Percentiles rank a stretch among this genome's conserved stretches.
These are phyloP conservation scores for human (Homo sapiens) DNA, from an alignment of 2,113 vertebrate genomes.

Conservation along the genomic window DNA sequence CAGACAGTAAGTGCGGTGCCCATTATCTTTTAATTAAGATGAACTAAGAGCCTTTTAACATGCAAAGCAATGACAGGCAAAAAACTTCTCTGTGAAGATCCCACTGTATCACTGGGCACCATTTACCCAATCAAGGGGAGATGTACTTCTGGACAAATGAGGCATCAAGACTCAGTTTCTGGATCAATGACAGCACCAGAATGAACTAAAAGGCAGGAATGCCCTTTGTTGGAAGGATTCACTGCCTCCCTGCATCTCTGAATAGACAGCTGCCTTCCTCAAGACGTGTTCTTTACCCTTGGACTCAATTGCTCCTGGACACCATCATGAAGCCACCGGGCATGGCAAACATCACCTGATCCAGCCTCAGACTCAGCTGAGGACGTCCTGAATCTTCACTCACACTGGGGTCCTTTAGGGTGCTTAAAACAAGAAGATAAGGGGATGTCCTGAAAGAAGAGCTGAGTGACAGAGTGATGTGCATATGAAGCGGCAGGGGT, in stretches of 20 bases:
- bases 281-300: not conserved
- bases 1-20: not conserved
- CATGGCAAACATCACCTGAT: rapidly evolving
- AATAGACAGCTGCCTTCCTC: not conserved
- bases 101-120: not conserved
- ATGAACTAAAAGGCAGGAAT: not conserved
- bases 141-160: slow-evolving; percentile 38
- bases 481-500: too few relatives aligned
- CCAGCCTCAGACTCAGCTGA: not conserved
- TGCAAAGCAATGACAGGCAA: not conserved
- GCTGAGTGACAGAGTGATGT: too few relatives aligned
- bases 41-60: slow-evolving; percentile 1
- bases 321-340: rapidly evolving
- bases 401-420: too few relatives aligned
- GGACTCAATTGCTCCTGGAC: not conserved
- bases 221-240: not conserved
- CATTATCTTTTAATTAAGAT: not conserved
- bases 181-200: slow-evolving; percentile 14
- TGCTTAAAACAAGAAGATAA: not conserved
- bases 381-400: not conserved
- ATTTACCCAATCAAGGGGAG: not conserved
- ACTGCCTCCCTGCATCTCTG: not conserved
- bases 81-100: not conserved
- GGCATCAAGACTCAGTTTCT: not conserved
- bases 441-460: not conserved